Percentiles rank a stretch among this genome's conserved stretches.
These are phyloP conservation scores for Chrysochloris asiatica DNA, from an alignment of 2,113 vertebrate genomes.

Conservation along the genomic window DNA sequence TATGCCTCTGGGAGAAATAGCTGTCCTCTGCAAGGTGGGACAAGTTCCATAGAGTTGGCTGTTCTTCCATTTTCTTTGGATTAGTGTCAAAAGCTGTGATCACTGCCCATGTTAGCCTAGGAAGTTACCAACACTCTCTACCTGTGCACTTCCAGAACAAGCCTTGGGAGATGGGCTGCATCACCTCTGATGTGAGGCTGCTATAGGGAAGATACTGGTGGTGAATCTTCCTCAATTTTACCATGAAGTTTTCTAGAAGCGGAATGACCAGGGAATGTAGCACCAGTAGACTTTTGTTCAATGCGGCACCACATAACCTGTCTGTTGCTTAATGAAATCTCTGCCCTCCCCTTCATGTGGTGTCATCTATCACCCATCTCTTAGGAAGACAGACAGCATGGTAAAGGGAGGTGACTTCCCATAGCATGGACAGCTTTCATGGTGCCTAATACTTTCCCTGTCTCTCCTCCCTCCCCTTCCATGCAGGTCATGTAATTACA, in stretches of 20 bases:
- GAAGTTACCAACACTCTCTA: constrained; percentile 19
- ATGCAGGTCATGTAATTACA: constrained; percentile 53
- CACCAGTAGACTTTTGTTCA: constrained; percentile 22
- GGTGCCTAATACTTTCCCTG: constrained; percentile 41
- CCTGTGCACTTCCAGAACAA: not conserved
- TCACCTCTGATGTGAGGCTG: not conserved
- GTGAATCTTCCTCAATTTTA: constrained; percentile 29
- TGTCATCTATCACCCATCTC: not conserved
- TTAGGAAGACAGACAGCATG: constrained; percentile 22
- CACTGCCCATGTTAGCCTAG: constrained; percentile 19
- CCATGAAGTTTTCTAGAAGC: constrained; percentile 48
- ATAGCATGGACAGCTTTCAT: constrained; percentile 9
- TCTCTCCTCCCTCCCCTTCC: constrained; percentile 10
- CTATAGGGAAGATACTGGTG: constrained; percentile 12
- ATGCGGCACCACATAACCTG: not conserved
- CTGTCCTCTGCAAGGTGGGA: not conserved
- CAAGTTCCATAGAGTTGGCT: constrained; percentile 3
- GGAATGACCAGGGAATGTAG: constrained; percentile 27
- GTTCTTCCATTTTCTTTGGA: constrained; percentile 38
- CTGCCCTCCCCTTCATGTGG: not conserved
- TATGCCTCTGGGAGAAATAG: not conserved
- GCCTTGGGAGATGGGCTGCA: not conserved
- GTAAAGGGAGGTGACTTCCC: constrained; percentile 48
- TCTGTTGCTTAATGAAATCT: constrained; percentile 36
- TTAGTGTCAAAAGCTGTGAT: not conserved